Base-by-base conservation (phyloP, 1,140 invertebrate genomes). In the Chlorops oryzae region DNA sequence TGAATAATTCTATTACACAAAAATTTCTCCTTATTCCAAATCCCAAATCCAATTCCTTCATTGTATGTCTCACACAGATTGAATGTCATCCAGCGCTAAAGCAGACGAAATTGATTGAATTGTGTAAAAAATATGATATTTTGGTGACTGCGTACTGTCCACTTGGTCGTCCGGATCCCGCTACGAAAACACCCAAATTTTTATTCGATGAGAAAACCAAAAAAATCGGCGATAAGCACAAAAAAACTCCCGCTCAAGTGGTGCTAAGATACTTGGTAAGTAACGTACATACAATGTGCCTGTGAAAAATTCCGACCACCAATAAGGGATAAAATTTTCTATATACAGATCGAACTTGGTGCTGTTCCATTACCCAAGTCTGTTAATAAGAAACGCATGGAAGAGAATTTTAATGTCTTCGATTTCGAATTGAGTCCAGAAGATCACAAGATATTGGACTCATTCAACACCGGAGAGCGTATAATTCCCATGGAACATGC, bases 361-460 rank as follows among this genome's bases (percentile, higher is more conserved):
- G 77, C 88, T 23, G 75, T 85, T 23, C 83, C 88, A 0, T 85
- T 94, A 58, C 90, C 91, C 2, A 94, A 94, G 69, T 89, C 87
- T 2, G 81, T 86, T 0, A 89, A 79, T 2, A 81, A 83, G 58
- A 75, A 77, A 3, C 78, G 90, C 27, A 87, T 94, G 39, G 72
- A 76, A 38, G 78, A 88, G 61, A 94, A 94, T 63, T 77, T 84
- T 35, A 66, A 87, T 23, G 76, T 91, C 27, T 89, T 89, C 59
- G 85, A 91, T 67, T 92, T 92, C 64, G 69, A 79, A 62, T 69
- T 92, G n/a, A 70, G 76, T 35, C 51, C 75, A 0, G 78, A 82
- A 41, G 82, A 85, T 52, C 75, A 79, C 40, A 64, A 63, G 2
- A 72, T 78, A 10, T 71, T 86, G 32, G 77, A 81, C 55, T 63